Percentiles rank a stretch among this genome's conserved stretches.
These are phyloP conservation scores for Carassius auratus DNA, from an alignment of 2,113 vertebrate species.

Conservation along the genomic window DNA sequence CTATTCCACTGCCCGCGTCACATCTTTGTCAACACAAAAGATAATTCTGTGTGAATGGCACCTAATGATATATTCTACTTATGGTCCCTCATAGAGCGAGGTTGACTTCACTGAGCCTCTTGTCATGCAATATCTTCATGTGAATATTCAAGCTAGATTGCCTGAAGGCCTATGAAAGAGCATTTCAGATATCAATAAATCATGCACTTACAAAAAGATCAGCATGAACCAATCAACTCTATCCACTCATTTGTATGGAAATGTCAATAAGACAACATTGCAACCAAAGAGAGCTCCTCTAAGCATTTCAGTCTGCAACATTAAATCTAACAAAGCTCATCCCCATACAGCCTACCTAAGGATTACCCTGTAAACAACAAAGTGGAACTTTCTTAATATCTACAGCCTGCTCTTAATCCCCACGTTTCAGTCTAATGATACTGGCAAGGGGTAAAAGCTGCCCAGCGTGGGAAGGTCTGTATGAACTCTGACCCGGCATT, in stretches of 20 bases:
- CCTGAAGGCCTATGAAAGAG: neutral
- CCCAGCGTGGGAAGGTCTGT: constrained; percentile 69
- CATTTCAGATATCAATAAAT: neutral
- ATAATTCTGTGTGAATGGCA: no score
- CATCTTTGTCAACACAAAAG: no score
- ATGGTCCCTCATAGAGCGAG: no score
- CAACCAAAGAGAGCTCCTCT: constrained; percentile 65
- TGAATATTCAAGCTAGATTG: neutral
- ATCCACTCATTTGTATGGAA: neutral
- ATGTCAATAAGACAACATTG: neutral
- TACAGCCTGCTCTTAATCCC: constrained; percentile 68
- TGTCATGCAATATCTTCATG: neutral
- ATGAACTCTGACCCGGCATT: constrained; percentile 69
- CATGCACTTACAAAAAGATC: neutral
- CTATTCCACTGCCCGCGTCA: no score
- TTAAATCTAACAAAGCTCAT: constrained; percentile 25
- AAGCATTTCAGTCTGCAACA: constrained; percentile 37
- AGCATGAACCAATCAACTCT: neutral
- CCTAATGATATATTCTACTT: no score
- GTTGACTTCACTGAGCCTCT: neutral
- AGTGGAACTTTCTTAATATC: constrained; percentile 64
- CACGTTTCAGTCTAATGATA: constrained; percentile 65
- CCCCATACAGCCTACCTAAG: constrained; percentile 11
- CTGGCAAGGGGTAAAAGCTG: constrained; percentile 74
- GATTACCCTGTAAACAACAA: constrained; percentile 28